Percentiles rank a stretch among this genome's conserved stretches.
Conservation (phyloP, 2,888 invertebrate species). For the Ennomos fuscantarius region DNA sequence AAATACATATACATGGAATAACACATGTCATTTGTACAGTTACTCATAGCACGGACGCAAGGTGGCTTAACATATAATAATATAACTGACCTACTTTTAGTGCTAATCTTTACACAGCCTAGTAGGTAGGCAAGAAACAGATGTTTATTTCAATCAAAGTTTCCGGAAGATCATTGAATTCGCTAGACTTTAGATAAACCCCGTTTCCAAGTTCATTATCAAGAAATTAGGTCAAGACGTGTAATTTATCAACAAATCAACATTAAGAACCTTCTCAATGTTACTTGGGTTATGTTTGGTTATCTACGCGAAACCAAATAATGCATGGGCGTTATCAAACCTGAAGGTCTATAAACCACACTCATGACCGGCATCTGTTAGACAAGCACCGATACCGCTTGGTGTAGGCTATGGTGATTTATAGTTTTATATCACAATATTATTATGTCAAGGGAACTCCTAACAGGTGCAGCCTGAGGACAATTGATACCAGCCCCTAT, state of each 20-base stretch:
- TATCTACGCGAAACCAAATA: not conserved
- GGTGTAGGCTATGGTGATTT: constrained; percentile 24
- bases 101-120: no score
- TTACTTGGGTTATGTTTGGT: not conserved
- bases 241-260: constrained; percentile 8
- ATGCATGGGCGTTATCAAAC: constrained; percentile 9
- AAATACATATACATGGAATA: no score
- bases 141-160: no score
- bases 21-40: no score
- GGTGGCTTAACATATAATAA: no score
- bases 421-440: constrained; percentile 46
- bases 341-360: constrained; percentile 23
- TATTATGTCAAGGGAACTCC: constrained; percentile 63
- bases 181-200: no score
- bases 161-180: no score
- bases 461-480: constrained; percentile 49
- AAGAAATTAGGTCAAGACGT: constrained; percentile 8
- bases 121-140: no score
- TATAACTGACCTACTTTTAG: no score
- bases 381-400: constrained; percentile 4
- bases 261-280: constrained; percentile 2
- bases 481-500: constrained; percentile 71
- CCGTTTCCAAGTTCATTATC: no score
- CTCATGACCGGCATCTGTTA: constrained; percentile 31
- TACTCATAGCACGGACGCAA: no score